phyloP scores from a whole-genome alignment of 1,140 invertebrate species.

The Achroia grisella region DNA sequence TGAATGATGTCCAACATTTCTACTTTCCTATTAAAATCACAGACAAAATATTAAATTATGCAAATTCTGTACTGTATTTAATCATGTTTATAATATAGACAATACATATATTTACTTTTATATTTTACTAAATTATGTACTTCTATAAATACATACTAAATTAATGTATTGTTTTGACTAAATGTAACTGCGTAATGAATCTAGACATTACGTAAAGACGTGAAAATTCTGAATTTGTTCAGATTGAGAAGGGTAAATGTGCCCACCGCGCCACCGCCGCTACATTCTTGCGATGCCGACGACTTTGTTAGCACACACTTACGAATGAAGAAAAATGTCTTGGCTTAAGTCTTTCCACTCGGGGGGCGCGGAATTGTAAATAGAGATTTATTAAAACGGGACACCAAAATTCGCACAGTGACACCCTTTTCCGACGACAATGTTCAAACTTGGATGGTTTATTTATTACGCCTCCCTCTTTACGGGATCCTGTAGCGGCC shows the following conservation, averaged over 20 bases:
- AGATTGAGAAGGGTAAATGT: conserved; percentile 43
- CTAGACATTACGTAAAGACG: neutral
- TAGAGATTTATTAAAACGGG: conserved; percentile 66
- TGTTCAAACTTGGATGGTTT: conserved; percentile 8
- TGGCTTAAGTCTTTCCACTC: conserved; percentile 60
- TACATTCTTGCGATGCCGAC: conserved; percentile 14
- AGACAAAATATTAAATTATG: too few relatives aligned
- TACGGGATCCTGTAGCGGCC: too few relatives aligned
- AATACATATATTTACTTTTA: too few relatives aligned
- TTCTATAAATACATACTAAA: too few relatives aligned
- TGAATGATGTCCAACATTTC: too few relatives aligned
- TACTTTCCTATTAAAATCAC: too few relatives aligned
- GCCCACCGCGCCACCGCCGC: conserved; percentile 13
- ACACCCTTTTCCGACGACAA: conserved; percentile 24
- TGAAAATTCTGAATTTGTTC: conserved; percentile 18
- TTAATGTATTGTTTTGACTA: too few relatives aligned
- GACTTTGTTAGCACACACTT: conserved; percentile 55
- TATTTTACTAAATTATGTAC: too few relatives aligned
- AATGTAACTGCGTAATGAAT: neutral
- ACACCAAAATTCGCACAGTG: conserved; percentile 38
- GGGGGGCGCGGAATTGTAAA: conserved; percentile 47
- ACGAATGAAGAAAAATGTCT: conserved; percentile 67
- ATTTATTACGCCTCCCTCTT: too few relatives aligned
- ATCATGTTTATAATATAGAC: too few relatives aligned
- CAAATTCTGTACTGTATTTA: too few relatives aligned